A percentile compares a stretch with the other conserved stretches of the same genome.
These are phyloP conservation scores for Copsychus sechellarum DNA, from an alignment of 2,113 vertebrate genomes.

Conservation along the genomic window DNA sequence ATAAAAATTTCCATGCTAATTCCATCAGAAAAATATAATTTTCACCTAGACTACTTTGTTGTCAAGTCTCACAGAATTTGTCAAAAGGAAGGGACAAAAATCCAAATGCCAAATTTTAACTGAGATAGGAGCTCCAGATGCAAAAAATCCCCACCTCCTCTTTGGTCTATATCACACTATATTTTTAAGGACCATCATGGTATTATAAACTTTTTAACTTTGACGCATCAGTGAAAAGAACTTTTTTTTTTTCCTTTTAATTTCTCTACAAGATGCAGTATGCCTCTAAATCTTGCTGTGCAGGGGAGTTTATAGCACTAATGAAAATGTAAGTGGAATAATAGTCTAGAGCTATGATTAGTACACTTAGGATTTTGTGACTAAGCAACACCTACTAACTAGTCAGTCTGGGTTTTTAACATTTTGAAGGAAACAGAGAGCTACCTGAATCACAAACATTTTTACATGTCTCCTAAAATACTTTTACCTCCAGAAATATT, in stretches of 20 bases:
- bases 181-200: not conserved
- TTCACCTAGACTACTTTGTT: not conserved
- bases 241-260: not conserved
- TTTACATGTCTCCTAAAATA: not conserved
- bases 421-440: conserved; percentile 36
- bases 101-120: not conserved
- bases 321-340: conserved; percentile 35
- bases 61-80: not conserved
- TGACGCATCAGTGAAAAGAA: not conserved
- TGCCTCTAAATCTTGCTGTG: not conserved
- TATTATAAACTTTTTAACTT: not conserved
- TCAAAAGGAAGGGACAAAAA: not conserved
- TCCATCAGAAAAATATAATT: not conserved
- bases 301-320: not conserved
- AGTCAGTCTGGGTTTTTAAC: conserved; percentile 13
- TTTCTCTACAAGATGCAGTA: not conserved
- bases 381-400: conserved; percentile 38
- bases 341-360: conserved; percentile 22
- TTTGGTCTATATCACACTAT: not conserved
- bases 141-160: accelerated
- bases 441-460: conserved; percentile 37
- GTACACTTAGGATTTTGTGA: conserved; percentile 13
- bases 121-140: not conserved
- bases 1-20: not conserved
- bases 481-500: not conserved